A percentile compares a stretch with the other conserved stretches of the same genome.
phyloP scores from a whole-genome alignment of 2,888 invertebrate genomes.

The Podabrus alpinus region DNA sequence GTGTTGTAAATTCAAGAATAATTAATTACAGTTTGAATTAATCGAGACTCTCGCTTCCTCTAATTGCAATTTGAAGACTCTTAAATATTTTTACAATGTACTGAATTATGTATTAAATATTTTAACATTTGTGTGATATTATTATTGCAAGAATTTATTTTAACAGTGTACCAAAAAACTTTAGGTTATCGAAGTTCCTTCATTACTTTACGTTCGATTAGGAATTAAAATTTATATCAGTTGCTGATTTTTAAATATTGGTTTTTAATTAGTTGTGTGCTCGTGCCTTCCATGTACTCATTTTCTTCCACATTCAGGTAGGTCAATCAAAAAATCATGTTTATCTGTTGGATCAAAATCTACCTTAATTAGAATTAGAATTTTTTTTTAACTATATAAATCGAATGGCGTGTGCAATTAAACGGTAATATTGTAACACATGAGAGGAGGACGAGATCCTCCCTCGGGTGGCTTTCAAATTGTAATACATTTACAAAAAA shows the following conservation, averaged over 20 bases:
- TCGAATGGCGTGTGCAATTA: background rate
- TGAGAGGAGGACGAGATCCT: slow-evolving; percentile 5
- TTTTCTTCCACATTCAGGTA: background rate
- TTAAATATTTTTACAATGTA: background rate
- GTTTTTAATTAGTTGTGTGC: slow-evolving; percentile 25
- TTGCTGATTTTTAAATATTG: slow-evolving; percentile 18
- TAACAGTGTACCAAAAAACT: slow-evolving; percentile 29
- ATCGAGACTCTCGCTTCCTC: slow-evolving; percentile 1
- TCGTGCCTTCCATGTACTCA: slow-evolving; percentile 1
- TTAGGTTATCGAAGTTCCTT: slow-evolving; percentile 27
- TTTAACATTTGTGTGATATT: background rate
- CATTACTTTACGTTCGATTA: slow-evolving; percentile 28
- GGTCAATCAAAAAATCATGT: background rate
- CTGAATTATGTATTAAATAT: slow-evolving; percentile 5
- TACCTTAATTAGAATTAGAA: background rate
- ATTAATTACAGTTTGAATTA: slow-evolving; percentile 14
- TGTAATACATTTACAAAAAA: slow-evolving; percentile 24
- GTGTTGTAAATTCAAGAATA: slow-evolving; percentile 10
- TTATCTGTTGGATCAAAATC: background rate
- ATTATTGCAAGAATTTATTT: background rate
- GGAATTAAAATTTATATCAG: slow-evolving; percentile 20
- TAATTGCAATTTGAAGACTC: background rate
- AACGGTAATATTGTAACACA: background rate
- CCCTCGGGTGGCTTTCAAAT: slow-evolving; percentile 19
- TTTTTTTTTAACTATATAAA: background rate